Conservation (phyloP, 2,113 vertebrate species). For the Leptobrachium ailaonicum region DNA sequence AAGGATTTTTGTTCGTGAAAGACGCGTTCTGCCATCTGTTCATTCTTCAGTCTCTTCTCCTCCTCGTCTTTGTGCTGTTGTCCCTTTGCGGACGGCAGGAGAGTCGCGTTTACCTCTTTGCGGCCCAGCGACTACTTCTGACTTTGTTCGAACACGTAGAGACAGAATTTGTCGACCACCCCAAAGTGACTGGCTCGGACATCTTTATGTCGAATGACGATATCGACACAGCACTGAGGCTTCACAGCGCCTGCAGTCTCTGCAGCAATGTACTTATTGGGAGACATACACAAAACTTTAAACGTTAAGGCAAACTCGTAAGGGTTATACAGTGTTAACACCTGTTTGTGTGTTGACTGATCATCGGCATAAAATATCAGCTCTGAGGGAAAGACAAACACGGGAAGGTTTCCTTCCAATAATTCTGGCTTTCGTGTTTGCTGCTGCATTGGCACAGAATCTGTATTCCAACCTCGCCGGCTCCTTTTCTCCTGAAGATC, state of each 20-base stretch:
- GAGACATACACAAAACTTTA: conserved; percentile 98
- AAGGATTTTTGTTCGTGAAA: conserved; percentile 89
- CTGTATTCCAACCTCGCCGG: conserved; percentile 73
- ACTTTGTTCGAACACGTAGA: conserved; percentile 96
- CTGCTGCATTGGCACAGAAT: conserved; percentile 96
- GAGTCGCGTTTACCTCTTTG: conserved; percentile 92
- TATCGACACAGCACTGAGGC: conserved; percentile 97
- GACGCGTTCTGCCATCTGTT: conserved; percentile 85
- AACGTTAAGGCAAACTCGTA: conserved; percentile 99
- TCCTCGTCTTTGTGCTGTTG: conserved; percentile 86
- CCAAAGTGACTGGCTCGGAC: conserved; percentile 92
- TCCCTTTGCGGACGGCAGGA: conserved; percentile 90
- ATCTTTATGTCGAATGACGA: conserved; percentile 93
- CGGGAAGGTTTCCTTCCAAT: conserved; percentile 98
- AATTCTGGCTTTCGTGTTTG: conserved; percentile 95
- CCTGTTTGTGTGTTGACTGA: conserved; percentile 96
- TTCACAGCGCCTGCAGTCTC: conserved; percentile 95
- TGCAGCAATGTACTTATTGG: conserved; percentile 94
- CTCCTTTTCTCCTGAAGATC: conserved; percentile 67
- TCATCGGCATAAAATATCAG: conserved; percentile 96
- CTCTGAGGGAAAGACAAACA: conserved; percentile 98
- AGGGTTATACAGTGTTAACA: conserved; percentile 98
- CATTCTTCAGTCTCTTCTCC: conserved; percentile 83
- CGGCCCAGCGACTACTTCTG: conserved; percentile 92
- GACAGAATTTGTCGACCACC: conserved; percentile 94